Evolutionary conservation across 1,140 invertebrate genomes (phyloP), one percentile per base, ranked within the genome.

Genomic region (Aplysia californica): DNA sequence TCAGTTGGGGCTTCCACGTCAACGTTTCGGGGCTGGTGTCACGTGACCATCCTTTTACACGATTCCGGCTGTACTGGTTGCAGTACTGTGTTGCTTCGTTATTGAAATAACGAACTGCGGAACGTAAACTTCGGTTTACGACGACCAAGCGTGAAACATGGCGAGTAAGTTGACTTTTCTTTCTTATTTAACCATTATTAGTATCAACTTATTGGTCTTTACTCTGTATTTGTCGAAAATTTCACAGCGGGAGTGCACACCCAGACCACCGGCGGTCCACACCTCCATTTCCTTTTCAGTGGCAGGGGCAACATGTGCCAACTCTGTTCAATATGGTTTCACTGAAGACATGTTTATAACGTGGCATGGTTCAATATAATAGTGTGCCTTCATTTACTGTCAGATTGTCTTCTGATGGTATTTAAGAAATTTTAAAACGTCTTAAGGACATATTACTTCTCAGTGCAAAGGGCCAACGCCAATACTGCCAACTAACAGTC

Each of bases 1-100:
- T n/a, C n/a, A n/a, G n/a, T n/a, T n/a, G n/a, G n/a, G n/a, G 2
- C 29, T 31, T 71, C 68, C 68, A 71, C 68, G 68, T 71, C 68
- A 44, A 71, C 50, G 44, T 56, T 71, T 71, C 26, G 23, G 75
- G 15, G 64, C 36, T 18, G 4, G 18, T 29, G 55, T 76, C 75
- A 76, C 75, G 75, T 76, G 75, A 76, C 66, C 35, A 18, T 26
- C 29, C 23, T 61, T 66, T 76, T 56, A 56, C 50, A 69, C 67
- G 67, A 35, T 71, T 55, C 41, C 68, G 41, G 68, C 50, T n/a
- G 55, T 55, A 33, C 2, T 31, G 23, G 58, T 6, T 29, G 1
- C 31, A 29, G 39, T 71, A 18, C 15, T 55, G 50, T 21, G 33
- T 56, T 71, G 50, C n/a, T n/a, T n/a, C n/a, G n/a, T n/a, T n/a